phyloP scores from a whole-genome alignment of 2,888 invertebrate species.

The Metopia argyrocephala region DNA sequence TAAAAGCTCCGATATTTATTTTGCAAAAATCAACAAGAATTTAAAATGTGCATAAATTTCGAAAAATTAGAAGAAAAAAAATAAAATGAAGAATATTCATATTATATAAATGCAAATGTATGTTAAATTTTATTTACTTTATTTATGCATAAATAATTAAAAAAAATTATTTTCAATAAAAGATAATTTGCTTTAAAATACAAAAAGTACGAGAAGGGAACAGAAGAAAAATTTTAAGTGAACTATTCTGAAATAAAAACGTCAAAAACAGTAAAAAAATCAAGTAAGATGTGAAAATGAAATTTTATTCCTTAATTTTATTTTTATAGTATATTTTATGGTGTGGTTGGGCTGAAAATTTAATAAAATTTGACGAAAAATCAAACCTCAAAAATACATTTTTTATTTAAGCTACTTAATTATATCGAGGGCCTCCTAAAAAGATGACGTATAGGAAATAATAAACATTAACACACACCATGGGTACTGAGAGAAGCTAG shows the following conservation, averaged over 20 bases:
- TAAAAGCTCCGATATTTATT: slow-evolving; percentile 7
- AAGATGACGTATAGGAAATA: too few relatives aligned
- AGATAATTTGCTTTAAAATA: slow-evolving; percentile 1
- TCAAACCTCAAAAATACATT: too few relatives aligned
- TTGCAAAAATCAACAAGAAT: background rate
- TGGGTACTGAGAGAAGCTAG: too few relatives aligned
- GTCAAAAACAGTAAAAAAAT: background rate
- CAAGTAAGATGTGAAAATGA: too few relatives aligned
- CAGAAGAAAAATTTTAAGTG: background rate
- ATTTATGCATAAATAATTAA: slow-evolving; percentile 34
- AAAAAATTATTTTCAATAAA: background rate
- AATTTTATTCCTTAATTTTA: too few relatives aligned
- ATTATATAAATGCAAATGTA: slow-evolving; percentile 14
- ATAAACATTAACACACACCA: too few relatives aligned
- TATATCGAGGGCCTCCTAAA: too few relatives aligned
- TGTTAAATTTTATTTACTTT: background rate
- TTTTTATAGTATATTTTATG: too few relatives aligned
- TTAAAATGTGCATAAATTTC: slow-evolving; percentile 50
- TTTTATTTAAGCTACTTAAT: too few relatives aligned
- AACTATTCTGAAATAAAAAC: background rate
- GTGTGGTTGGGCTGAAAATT: too few relatives aligned
- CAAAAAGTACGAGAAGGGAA: slow-evolving; percentile 13
- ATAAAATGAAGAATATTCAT: background rate
- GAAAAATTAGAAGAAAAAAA: too few relatives aligned
- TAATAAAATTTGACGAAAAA: too few relatives aligned